Percentiles rank a stretch among this genome's conserved stretches.
These are phyloP conservation scores for Sisor rabdophorus DNA, from an alignment of 2,113 vertebrate genomes.

Conservation along the genomic window DNA sequence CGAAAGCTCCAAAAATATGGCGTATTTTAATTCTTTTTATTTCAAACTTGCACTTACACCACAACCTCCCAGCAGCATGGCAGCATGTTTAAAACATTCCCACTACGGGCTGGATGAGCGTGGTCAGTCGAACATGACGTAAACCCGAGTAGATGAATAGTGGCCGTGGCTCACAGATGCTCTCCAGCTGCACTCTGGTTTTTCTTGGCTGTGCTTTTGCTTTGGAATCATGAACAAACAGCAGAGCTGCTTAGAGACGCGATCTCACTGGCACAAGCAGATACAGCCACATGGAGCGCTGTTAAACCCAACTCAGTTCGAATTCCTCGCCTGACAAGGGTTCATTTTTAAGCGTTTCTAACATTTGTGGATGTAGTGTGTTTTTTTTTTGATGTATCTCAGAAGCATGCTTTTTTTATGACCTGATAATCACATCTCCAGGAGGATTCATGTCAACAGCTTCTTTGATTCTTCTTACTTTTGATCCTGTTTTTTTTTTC, in stretches of 20 bases:
- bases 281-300: constrained; percentile 19
- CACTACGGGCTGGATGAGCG: constrained; percentile 11
- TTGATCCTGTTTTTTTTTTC: constrained; percentile 37
- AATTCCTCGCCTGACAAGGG: constrained; percentile 4
- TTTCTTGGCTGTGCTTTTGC: constrained; percentile 28
- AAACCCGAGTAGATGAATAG: constrained; percentile 26
- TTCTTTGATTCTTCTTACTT: constrained; percentile 31
- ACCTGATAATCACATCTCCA: constrained; percentile 27
- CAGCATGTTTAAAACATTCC: neutral
- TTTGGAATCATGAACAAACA: constrained; percentile 31
- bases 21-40: neutral
- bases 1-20: neutral
- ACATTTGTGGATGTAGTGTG: constrained; percentile 22
- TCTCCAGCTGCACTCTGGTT: constrained; percentile 49
- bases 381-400: neutral
- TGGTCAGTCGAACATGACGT: constrained; percentile 12
- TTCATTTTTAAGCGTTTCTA: constrained; percentile 6
- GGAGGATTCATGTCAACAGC: constrained; percentile 10
- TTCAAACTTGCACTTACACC: no score
- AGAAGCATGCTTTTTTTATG: constrained; percentile 20
- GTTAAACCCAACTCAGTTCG: constrained; percentile 12
- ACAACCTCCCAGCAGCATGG: neutral
- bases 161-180: constrained; percentile 64
- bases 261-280: constrained; percentile 19
- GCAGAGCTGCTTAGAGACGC: constrained; percentile 17